Evolutionary conservation across 2,113 vertebrate genomes (phyloP).

Genomic region (Gymnorhina tibicen): DNA sequence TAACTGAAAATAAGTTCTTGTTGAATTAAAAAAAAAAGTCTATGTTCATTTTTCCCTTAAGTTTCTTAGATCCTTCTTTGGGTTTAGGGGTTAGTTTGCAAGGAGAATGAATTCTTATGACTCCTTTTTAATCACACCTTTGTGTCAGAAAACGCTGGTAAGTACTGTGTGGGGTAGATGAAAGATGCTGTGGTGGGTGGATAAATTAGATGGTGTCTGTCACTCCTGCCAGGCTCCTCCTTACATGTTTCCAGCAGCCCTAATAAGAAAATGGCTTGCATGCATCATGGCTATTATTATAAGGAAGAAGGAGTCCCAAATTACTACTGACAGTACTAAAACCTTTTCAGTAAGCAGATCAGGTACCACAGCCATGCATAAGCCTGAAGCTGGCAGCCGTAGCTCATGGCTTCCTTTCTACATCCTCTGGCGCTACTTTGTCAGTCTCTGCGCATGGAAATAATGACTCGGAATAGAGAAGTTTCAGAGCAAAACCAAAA

Average conservation of each 20-base stretch:
- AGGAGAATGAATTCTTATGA: background rate
- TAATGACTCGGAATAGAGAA: background rate
- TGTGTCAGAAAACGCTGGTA: background rate
- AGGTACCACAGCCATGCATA: background rate
- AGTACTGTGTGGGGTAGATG: background rate
- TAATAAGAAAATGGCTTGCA: background rate
- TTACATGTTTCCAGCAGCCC: background rate
- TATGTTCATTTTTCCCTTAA: background rate
- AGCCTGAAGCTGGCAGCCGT: background rate
- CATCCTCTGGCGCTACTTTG: background rate
- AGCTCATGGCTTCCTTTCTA: background rate
- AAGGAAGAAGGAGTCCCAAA: background rate
- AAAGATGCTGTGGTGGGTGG: background rate
- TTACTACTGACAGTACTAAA: background rate
- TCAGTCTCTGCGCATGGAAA: background rate
- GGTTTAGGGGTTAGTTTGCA: background rate
- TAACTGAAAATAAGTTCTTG: background rate
- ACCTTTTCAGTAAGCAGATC: background rate
- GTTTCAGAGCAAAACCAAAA: background rate
- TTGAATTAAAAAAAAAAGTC: background rate
- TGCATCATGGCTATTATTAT: background rate
- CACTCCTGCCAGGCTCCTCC: background rate
- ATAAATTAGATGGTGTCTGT: background rate
- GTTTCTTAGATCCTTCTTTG: background rate
- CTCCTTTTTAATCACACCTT: background rate